Evolutionary conservation across 2,888 invertebrate genomes (phyloP).

Genomic region (Empis stercorea): DNA sequence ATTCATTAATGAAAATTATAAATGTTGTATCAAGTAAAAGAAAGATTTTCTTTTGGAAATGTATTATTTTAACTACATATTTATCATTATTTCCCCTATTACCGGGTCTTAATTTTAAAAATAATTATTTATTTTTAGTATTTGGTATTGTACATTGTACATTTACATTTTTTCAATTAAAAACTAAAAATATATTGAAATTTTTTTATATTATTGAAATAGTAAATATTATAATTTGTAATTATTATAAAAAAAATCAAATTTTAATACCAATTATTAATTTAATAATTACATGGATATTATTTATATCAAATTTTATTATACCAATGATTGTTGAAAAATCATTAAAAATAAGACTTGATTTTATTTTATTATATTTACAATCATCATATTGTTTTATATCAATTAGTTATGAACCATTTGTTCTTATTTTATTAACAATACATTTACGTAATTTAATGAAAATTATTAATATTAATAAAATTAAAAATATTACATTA

Average conservation of each 20-base stretch:
- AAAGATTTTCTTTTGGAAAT: constrained; percentile 16
- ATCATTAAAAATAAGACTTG: constrained; percentile 15
- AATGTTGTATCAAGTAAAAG: too few relatives aligned
- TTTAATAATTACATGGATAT: constrained; percentile 48
- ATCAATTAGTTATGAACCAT: constrained; percentile 62
- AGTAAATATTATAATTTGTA: constrained; percentile 20
- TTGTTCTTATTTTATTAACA: constrained; percentile 49
- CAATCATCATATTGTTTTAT: constrained; percentile 51
- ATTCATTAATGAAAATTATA: constrained; percentile 9
- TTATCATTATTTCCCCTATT: constrained; percentile 66
- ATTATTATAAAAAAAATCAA: constrained; percentile 26
- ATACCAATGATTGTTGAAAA: constrained; percentile 14
- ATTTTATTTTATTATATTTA: constrained; percentile 44
- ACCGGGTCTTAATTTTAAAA: constrained; percentile 55
- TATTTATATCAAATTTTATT: constrained; percentile 24
- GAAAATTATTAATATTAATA: neutral
- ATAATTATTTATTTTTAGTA: constrained; percentile 31
- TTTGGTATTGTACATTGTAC: constrained; percentile 14
- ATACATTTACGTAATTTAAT: constrained; percentile 19
- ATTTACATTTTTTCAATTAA: constrained; percentile 4
- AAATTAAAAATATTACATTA: too few relatives aligned
- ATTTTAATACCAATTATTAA: constrained; percentile 40
- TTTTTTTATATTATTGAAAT: constrained; percentile 13
- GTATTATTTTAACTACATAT: constrained; percentile 38
- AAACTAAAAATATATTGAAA: too few relatives aligned